Conservation (phyloP, 2,797 vertebrate genomes). For the Mus spretus region DNA sequence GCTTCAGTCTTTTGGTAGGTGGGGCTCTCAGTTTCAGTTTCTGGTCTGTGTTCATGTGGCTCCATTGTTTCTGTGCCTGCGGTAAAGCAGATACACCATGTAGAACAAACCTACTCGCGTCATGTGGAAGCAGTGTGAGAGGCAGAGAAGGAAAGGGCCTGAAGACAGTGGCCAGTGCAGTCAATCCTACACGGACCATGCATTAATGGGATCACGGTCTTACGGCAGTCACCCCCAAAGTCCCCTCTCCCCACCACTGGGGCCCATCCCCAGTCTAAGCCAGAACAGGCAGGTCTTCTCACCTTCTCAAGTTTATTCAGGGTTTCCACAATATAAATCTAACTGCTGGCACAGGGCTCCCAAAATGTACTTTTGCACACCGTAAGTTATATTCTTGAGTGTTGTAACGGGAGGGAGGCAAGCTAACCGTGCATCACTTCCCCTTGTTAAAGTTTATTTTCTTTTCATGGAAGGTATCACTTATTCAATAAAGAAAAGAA, state of each 20-base stretch:
- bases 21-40: not conserved
- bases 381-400: not conserved
- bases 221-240: not conserved
- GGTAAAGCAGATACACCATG: not conserved
- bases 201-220: not conserved
- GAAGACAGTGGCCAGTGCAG: not conserved
- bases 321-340: not conserved
- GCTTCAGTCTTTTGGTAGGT: not conserved
- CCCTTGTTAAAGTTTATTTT: not conserved
- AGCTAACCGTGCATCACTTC: conserved; percentile 24
- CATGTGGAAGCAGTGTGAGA: not conserved
- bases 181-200: not conserved
- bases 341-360: not conserved
- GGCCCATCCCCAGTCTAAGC: not conserved
- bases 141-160: not conserved
- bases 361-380: not conserved
- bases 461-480: not conserved
- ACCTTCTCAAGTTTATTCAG: conserved; percentile 19
- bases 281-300: not conserved
- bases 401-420: not conserved
- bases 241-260: not conserved
- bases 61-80: not conserved
- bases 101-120: not conserved
- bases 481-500: not conserved
- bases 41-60: too few species aligned